Conservation (phyloP, 2,113 vertebrate genomes). For the Falcunculus frontatus region DNA sequence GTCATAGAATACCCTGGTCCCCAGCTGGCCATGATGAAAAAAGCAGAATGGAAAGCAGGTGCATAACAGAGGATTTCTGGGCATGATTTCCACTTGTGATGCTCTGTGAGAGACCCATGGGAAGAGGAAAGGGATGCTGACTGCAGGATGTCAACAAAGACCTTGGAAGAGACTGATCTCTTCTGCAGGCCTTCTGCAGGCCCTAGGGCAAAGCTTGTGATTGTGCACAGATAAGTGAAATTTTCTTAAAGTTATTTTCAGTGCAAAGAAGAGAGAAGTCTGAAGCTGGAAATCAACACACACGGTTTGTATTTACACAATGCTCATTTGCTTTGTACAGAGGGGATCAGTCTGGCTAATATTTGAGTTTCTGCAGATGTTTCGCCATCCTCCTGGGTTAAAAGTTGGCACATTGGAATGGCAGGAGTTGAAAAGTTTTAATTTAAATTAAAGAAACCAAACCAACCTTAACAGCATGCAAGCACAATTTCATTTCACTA, state of each 20-base stretch:
- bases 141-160: not conserved
- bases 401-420: not conserved
- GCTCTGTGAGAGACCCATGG: not conserved
- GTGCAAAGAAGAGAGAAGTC: not conserved
- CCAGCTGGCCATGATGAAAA: not conserved
- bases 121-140: not conserved
- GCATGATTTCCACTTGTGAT: not conserved
- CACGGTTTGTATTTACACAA: not conserved
- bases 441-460: not conserved
- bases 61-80: not conserved
- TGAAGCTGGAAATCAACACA: not conserved
- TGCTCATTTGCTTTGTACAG: not conserved
- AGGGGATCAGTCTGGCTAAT: not conserved
- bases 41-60: not conserved
- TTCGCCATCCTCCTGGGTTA: not conserved
- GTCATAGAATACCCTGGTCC: not conserved
- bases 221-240: not conserved
- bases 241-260: not conserved
- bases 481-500: not conserved
- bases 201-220: not conserved
- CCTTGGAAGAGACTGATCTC: not conserved
- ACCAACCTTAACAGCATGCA: not conserved
- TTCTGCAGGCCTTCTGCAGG: not conserved
- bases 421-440: not conserved
- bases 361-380: constrained; percentile 28